A percentile compares a stretch with the other conserved stretches of the same genome.
These are phyloP conservation scores for Sarotherodon lohbergeri DNA, from an alignment of 2,113 vertebrate species.

Conservation along the genomic window DNA sequence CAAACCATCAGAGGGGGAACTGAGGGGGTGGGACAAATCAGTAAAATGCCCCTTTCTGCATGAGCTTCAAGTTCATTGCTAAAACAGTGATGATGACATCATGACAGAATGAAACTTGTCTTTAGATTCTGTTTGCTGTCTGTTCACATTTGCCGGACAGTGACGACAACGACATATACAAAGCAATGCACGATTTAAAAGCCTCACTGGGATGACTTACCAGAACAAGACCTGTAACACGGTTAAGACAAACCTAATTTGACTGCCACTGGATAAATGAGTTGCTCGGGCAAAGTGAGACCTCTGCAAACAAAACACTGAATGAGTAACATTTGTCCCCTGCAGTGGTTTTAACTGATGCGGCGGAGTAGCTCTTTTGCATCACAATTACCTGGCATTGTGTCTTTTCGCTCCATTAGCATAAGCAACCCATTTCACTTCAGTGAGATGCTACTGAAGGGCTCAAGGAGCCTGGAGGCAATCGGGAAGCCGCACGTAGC, in stretches of 20 bases:
- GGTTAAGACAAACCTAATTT: constrained; percentile 43
- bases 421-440: constrained; percentile 42
- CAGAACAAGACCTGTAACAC: not conserved
- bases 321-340: constrained; percentile 49
- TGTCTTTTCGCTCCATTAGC: constrained; percentile 42
- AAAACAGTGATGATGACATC: not conserved
- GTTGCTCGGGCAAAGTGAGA: constrained; percentile 24
- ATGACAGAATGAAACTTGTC: not conserved
- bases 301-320: constrained; percentile 50
- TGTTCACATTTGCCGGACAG: not conserved
- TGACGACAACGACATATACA: not conserved
- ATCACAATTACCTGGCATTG: constrained; percentile 60
- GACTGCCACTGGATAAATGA: constrained; percentile 47
- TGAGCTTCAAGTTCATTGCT: not conserved
- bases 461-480: constrained; percentile 31
- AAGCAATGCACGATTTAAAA: not conserved
- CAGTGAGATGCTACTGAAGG: not conserved
- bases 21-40: not conserved
- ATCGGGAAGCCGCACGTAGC: constrained; percentile 6
- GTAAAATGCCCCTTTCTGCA: not conserved
- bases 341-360: constrained; percentile 59
- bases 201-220: not conserved
- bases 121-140: not conserved
- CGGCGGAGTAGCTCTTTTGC: constrained; percentile 33
- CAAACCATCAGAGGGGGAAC: not conserved